Evolutionary conservation across 1,140 invertebrate species (phyloP), one percentile per base, ranked within the genome.

Genomic region (Theocolax elegans): DNA sequence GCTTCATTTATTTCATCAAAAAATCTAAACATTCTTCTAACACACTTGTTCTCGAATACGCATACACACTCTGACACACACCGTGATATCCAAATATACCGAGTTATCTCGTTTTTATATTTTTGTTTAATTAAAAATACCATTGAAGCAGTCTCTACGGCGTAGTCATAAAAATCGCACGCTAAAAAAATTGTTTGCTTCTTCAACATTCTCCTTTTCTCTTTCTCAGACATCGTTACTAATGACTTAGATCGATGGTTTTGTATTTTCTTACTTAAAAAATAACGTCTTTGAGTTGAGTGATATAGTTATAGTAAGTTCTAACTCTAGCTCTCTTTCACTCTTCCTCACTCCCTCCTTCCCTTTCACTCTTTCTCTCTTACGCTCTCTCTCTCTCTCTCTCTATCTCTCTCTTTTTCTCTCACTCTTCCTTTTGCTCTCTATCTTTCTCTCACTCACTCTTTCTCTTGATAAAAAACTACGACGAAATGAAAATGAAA

Each of bases 221-320:
- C 35, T 54, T 62, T 63, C 48, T 69, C 40, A n/a, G 8, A 56
- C 56, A 69, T 63, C 48, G 48, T 74, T 68, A 68, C 75, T 79
- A 79, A 76, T 81, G 79, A 81, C 80, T 81, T 79, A 79, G 79
- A 81, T 78, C 67, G 46, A 62, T 62, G 59, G 49, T 56, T 63
- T 69, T 54, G 54, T 56, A 35, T 48, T 53, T 74, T 65, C n/a
- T 62, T 49, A 62, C 56, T 53, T 63, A 63, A 46, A 68, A 63
- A 69, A 69, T 63, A 69, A 63, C 29, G 40, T 69, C 59, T 69
- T 69, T 69, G 58, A 69, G 46, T 68, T 46, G n/a, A 42, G 10
- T 53, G 12, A 62, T 62, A 69, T 63, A 35, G 25, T 54, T 68
- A 56, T 69, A 35, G 35, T 31, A 54, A 54, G 44, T 67, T 51